Evolutionary conservation across 1,140 invertebrate species (phyloP), one percentile per base, ranked within the genome.

Genomic region (Drosophila bipectinata): DNA sequence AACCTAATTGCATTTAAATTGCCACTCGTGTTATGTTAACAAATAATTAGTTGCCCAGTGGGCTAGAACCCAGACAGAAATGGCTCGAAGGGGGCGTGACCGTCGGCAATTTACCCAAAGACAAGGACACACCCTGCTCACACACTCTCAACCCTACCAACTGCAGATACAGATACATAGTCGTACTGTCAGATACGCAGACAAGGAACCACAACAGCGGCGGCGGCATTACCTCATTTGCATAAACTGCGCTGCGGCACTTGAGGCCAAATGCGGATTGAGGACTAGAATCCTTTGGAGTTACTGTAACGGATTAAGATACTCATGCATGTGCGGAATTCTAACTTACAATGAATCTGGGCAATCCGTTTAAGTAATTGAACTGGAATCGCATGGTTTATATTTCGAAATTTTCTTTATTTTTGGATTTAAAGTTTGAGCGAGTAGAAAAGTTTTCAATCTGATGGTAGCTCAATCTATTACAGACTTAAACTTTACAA

Each of bases 1-100:
- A 58, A 59, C 82, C 85, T 85, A 85, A 85, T 85, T 85, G 82
- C 82, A 85, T 85, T 85, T 85, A 87, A 85, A 85, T 85, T 87
- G 82, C 82, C 83, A 87, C 82, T 85, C 78, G 82, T 85, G 82
- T 85, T 85, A 85, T 85, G 83, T 85, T 85, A 87, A 85, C 82
- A 85, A 85, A 85, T 85, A 85, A 85, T 85, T 85, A 85, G 82
- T 87, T 78, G 78, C 69, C 82, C 82, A 87, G 47, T 69, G 82
- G 81, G 77, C 81, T 58, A 63, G 74, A 64, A 71, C 45, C 55
- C 71, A 59, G 61, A 60, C 34, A 66, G 49, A 61, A 45, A 48
- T 60, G 71, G 28, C 74, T 39, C 68, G 14, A 58, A 54, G 52
- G 58, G 75, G 75, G 44, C 15, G 51, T 55, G 49, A 62, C 73